Evolutionary conservation across 2,888 invertebrate genomes (phyloP).

Genomic region (Drosophila longiperda): DNA sequence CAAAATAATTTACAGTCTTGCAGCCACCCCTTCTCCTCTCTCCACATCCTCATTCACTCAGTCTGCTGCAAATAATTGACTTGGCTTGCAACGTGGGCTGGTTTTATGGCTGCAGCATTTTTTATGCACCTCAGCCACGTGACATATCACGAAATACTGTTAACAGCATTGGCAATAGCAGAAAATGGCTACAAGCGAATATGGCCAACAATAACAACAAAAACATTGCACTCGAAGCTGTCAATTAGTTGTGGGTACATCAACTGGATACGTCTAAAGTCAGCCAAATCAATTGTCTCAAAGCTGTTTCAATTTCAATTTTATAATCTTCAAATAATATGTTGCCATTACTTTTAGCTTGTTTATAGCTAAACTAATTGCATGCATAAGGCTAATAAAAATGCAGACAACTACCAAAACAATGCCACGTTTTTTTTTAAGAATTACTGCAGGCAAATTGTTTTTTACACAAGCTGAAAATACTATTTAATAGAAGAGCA

Average conservation of each 20-base stretch:
- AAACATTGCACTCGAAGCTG: slow-evolving; percentile 59
- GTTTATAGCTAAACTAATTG: neutral
- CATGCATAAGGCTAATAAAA: neutral
- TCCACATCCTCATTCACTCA: neutral
- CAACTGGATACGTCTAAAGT: slow-evolving; percentile 41
- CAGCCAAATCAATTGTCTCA: slow-evolving; percentile 13
- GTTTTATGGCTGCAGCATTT: slow-evolving; percentile 52
- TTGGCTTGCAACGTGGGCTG: slow-evolving; percentile 55
- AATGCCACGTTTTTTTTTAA: neutral
- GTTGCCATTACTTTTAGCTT: neutral
- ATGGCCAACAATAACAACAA: slow-evolving; percentile 13
- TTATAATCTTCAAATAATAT: neutral
- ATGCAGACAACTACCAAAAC: neutral
- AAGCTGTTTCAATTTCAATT: slow-evolving; percentile 9
- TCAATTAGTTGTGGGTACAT: slow-evolving; percentile 70
- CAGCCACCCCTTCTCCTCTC: neutral
- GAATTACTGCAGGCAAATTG: neutral
- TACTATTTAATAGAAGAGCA: neutral
- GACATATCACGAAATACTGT: slow-evolving; percentile 77
- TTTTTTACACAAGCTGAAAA: neutral
- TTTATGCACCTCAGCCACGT: slow-evolving; percentile 65
- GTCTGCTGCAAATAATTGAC: slow-evolving; percentile 12
- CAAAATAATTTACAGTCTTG: slow-evolving; percentile 70
- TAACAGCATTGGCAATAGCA: slow-evolving; percentile 53
- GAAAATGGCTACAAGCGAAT: slow-evolving; percentile 7